Base-by-base conservation (phyloP, 2,888 invertebrate species). In the Helicoverpa assulta region DNA sequence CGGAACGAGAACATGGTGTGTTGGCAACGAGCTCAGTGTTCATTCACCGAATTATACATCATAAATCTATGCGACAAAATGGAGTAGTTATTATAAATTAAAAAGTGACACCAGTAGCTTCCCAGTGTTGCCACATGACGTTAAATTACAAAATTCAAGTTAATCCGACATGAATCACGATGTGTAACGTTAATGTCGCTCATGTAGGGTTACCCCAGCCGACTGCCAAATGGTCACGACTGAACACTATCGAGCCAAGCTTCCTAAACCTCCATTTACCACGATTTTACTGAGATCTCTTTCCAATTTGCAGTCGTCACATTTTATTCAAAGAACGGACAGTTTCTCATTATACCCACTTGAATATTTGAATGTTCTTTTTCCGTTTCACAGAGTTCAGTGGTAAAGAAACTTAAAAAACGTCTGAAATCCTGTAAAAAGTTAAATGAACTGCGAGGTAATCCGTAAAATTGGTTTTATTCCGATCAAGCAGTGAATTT, bases 121-220 rank as follows among this genome's bases (percentile, higher is more conserved):
- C 58, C 58, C 64, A 63, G 57, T 80, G 70, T 80, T 79, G 70
- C 72, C 78, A 78, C 70, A 78, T 67, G 68, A 70, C 64, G 61
- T 62, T 57, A 73, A 81, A 81, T 81, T 75, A 73, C 67, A 82
- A 76, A 58, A 80, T 64, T 80, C 54, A 33, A 73, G 70, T 55
- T 80, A 78, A 82, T 82, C 72, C 66, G 57, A 73, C 80, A 69
- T 81, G 75, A 80, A 79, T 82, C 82, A 82, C 69, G 68, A 69
- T 70, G 82, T 74, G 73, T 70, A 75, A 70, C 70, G 61, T 70
- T 80, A 80, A 73, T 74, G 59, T 67, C 66, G 54, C 19, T 59
- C 57, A 62, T 29, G 62, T 67, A 81, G 82, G 81, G 81, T 72
- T 76, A 73, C 60, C 63, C 33, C 61, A 33, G n/a, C 50, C 29